phyloP scores from a whole-genome alignment of 2,797 vertebrate species.

The Diplodus sargus region DNA sequence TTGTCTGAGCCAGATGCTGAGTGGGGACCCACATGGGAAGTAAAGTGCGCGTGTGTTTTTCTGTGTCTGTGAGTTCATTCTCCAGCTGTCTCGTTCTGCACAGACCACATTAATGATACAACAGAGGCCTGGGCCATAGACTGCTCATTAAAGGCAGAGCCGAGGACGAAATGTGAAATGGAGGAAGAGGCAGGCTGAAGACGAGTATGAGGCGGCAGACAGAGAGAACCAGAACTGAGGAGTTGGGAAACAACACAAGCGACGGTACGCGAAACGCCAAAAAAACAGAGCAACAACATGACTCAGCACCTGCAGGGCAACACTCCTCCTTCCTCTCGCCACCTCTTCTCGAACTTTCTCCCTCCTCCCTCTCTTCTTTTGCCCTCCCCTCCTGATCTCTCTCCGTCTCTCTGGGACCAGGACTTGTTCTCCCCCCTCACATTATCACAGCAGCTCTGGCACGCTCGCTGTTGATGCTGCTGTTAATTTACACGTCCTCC shows the following conservation, averaged over 20 bases:
- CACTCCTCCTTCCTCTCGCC: constrained; percentile 20
- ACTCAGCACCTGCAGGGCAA: constrained; percentile 64
- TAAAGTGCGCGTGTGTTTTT: constrained; percentile 23
- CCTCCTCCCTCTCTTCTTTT: constrained; percentile 15
- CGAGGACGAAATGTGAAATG: constrained; percentile 29
- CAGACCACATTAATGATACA: constrained; percentile 68
- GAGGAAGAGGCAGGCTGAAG: constrained; percentile 24
- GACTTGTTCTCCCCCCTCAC: constrained; percentile 25
- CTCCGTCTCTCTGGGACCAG: constrained; percentile 32
- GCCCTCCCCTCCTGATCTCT: not conserved
- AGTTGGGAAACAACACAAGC: constrained; percentile 34
- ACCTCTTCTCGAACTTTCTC: constrained; percentile 12
- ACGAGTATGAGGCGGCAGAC: constrained; percentile 33
- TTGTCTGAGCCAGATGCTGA: constrained; percentile 55
- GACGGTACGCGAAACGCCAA: constrained; percentile 10
- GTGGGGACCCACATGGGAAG: constrained; percentile 42
- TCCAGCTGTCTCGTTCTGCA: constrained; percentile 60
- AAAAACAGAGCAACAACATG: constrained; percentile 33
- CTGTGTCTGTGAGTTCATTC: constrained; percentile 51
- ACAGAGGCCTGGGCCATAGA: constrained; percentile 50
- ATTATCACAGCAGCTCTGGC: constrained; percentile 52
- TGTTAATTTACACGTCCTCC: constrained; percentile 33
- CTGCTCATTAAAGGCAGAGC: constrained; percentile 62
- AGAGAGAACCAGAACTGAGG: not conserved
- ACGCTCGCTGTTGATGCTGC: constrained; percentile 40